Evolutionary conservation across 1,140 invertebrate genomes (phyloP).

Genomic region (Musca domestica): DNA sequence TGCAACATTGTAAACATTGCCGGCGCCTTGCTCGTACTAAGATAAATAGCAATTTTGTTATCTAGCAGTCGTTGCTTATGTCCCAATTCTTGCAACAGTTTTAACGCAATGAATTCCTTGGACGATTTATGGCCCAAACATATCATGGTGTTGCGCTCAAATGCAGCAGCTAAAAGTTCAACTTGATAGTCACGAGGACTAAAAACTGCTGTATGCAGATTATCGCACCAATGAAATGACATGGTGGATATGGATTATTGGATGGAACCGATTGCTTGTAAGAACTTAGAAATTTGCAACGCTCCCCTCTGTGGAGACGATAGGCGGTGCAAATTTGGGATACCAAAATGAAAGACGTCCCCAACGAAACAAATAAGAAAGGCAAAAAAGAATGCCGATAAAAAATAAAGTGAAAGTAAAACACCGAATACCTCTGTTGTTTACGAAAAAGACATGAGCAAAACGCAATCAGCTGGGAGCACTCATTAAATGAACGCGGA

Average conservation of each 20-base stretch:
- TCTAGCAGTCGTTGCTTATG: conserved; percentile 57
- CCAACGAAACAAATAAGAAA: too few relatives aligned
- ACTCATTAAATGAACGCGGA: too few relatives aligned
- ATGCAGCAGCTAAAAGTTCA: conserved; percentile 77
- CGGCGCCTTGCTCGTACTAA: conserved; percentile 32
- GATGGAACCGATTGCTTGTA: too few relatives aligned
- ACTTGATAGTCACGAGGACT: conserved; percentile 76
- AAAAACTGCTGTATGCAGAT: conserved; percentile 58
- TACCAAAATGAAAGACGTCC: too few relatives aligned
- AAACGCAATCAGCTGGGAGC: too few relatives aligned
- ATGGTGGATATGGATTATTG: conserved; percentile 28
- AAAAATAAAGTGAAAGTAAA: too few relatives aligned
- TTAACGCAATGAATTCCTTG: conserved; percentile 85
- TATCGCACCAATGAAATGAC: conserved; percentile 55
- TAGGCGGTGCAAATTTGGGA: not conserved
- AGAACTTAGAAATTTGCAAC: too few relatives aligned
- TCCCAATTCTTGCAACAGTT: conserved; percentile 78
- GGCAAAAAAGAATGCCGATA: too few relatives aligned
- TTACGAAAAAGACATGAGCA: too few relatives aligned
- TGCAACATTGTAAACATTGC: conserved; percentile 38
- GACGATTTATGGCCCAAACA: conserved; percentile 78
- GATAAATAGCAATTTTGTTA: conserved; percentile 39
- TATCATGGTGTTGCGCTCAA: conserved; percentile 78
- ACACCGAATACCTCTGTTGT: too few relatives aligned
- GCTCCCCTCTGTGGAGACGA: too few relatives aligned